These are phyloP conservation scores for Aulostomus chinensis DNA, from an alignment of 2,797 vertebrate genomes.

Conservation along the genomic window DNA sequence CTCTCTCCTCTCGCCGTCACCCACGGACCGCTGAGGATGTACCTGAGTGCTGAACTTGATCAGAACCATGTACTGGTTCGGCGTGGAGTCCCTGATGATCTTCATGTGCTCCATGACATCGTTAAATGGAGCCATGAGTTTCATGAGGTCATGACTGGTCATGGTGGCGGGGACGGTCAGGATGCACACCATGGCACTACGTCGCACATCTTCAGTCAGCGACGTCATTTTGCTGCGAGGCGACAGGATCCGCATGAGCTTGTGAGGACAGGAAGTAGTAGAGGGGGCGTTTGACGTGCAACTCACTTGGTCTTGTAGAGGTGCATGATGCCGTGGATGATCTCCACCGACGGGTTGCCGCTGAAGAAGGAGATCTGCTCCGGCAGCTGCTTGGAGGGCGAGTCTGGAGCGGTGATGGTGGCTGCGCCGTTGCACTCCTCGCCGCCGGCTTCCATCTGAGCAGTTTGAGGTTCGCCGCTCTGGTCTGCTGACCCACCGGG, in stretches of 20 bases:
- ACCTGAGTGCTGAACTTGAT: conserved; percentile 95
- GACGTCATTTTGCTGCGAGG: conserved; percentile 97
- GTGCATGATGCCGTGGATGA: conserved; percentile 97
- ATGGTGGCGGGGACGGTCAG: conserved; percentile 95
- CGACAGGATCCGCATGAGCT: too few species aligned
- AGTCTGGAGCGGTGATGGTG: conserved; percentile 77
- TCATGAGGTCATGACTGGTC: conserved; percentile 99
- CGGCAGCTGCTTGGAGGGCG: conserved; percentile 93
- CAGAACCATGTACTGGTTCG: conserved; percentile 98
- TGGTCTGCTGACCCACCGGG: neutral
- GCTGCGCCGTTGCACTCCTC: too few species aligned
- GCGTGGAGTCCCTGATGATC: conserved; percentile 96
- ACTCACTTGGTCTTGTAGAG: conserved; percentile 98
- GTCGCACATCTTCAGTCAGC: conserved; percentile 89
- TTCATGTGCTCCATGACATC: conserved; percentile 99
- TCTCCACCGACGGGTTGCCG: conserved; percentile 96
- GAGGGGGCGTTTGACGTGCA: too few species aligned
- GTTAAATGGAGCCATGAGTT: conserved; percentile 94
- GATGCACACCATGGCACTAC: conserved; percentile 97
- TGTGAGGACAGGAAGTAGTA: too few species aligned
- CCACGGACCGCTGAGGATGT: conserved; percentile 23
- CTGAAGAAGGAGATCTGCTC: conserved; percentile 99
- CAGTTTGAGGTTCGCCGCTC: neutral
- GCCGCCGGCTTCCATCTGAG: conserved; percentile 17
- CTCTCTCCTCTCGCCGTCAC: too few species aligned